Base-by-base conservation (phyloP, 2,888 invertebrate species). In the Acrobasis consociella region DNA sequence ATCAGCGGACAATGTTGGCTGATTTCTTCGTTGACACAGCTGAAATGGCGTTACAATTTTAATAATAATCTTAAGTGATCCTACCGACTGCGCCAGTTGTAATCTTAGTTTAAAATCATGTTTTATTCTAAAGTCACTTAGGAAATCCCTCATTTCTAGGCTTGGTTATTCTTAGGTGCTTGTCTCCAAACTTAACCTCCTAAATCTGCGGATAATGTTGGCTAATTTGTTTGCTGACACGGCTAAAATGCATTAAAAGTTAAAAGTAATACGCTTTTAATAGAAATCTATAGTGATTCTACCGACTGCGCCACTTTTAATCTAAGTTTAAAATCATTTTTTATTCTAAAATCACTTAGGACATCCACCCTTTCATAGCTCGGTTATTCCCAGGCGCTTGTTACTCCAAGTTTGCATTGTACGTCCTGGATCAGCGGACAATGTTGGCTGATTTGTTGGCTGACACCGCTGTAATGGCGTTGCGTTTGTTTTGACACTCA, bases 1-100 rank as follows among this genome's bases (percentile, higher is more conserved):
- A 77, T 77, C 81, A 75, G 70, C 73, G 81, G 80, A 81, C 84
- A 83, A 82, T 81, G 71, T 31, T 72, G 75, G 81, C 75, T 75
- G 80, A 79, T 82, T 77, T 76, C 78, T 72, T 67, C 70, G 64
- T 69, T 73, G 76, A 78, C 82, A 75, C 80, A 37, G 15, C 17
- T 22, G 49, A 49, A 59, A 59, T 59, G 59, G 37, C 49, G 11
- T 50, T 15, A 22, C 1, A 22, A 1, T 22, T 22, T 22, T 22
- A 22, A 3, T 22, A 22, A 22, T 22, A 1, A 13, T 5, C 11
- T 46, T 46, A 2, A 3, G 7, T n/a, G 46, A 46, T 46, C 1
- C 0, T 13, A n/a, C 11, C 46, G 1, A n/a, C 11, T 46, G 13
- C 5, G 11, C 13, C 13, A 46, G n/a, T 13, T n/a, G 1, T 46